Conservation (phyloP, 2,797 vertebrate genomes). For the Thripadectes ignobilis region DNA sequence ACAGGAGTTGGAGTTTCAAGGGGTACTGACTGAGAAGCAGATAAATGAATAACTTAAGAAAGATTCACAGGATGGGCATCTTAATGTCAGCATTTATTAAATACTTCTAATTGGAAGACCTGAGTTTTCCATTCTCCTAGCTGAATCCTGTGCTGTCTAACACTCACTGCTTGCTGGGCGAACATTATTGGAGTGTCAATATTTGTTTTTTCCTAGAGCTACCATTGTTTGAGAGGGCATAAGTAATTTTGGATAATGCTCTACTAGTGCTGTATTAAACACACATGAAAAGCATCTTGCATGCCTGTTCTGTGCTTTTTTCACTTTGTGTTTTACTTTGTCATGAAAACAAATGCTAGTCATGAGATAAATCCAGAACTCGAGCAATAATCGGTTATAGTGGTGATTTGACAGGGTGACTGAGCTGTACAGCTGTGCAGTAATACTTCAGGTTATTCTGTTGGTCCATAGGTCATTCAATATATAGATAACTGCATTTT, state of each 20-base stretch:
- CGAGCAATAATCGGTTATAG: neutral
- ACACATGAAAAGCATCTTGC: conserved; percentile 4
- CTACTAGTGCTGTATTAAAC: conserved; percentile 42
- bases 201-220: conserved; percentile 72
- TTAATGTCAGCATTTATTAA: conserved; percentile 53
- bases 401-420: neutral
- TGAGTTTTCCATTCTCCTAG: conserved; percentile 71
- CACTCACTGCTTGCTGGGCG: conserved; percentile 64
- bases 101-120: conserved; percentile 56
- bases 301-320: neutral
- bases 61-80: neutral
- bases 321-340: neutral
- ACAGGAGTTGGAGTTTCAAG: neutral
- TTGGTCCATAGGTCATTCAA: neutral
- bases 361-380: neutral
- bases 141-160: conserved; percentile 67
- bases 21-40: neutral
- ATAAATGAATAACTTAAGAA: conserved; percentile 37
- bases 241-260: conserved; percentile 57
- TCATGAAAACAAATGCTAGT: neutral
- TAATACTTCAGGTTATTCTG: conserved; percentile 25
- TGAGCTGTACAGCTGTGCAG: neutral
- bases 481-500: conserved; percentile 35
- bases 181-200: conserved; percentile 72
- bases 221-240: conserved; percentile 51